Evolutionary conservation across 2,797 vertebrate species (phyloP).

Genomic region (Crax fasciolata): DNA sequence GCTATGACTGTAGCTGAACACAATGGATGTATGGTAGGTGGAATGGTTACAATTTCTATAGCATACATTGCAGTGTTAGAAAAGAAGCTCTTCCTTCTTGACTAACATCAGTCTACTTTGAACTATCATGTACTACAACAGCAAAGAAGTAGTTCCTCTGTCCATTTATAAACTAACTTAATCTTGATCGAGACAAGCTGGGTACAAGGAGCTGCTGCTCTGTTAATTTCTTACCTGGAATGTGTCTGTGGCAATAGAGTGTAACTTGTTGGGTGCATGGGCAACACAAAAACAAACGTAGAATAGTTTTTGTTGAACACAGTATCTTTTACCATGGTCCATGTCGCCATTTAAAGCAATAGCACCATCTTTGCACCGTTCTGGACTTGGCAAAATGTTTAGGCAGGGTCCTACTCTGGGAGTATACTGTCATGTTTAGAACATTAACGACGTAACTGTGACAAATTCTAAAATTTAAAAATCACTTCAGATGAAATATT

Average conservation of each 20-base stretch:
- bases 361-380: not conserved
- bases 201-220: not conserved
- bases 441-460: not conserved
- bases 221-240: not conserved
- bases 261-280: fast-evolving
- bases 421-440: not conserved
- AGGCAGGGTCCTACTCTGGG: not conserved
- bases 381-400: not conserved
- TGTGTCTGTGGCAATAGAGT: not conserved
- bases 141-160: not conserved
- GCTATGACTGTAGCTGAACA: not conserved
- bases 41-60: not conserved
- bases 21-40: not conserved
- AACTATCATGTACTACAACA: not conserved
- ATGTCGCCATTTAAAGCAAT: not conserved
- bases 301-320: not conserved
- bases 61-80: not conserved
- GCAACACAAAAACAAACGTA: not conserved
- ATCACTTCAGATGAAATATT: not conserved
- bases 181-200: not conserved
- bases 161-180: not conserved
- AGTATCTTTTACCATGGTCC: fast-evolving
- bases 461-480: not conserved
- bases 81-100: not conserved
- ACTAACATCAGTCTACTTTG: not conserved